Evolutionary conservation across 1,140 invertebrate species (phyloP), one percentile per base, ranked within the genome.

Genomic region (Lordiphosa mommai): DNA sequence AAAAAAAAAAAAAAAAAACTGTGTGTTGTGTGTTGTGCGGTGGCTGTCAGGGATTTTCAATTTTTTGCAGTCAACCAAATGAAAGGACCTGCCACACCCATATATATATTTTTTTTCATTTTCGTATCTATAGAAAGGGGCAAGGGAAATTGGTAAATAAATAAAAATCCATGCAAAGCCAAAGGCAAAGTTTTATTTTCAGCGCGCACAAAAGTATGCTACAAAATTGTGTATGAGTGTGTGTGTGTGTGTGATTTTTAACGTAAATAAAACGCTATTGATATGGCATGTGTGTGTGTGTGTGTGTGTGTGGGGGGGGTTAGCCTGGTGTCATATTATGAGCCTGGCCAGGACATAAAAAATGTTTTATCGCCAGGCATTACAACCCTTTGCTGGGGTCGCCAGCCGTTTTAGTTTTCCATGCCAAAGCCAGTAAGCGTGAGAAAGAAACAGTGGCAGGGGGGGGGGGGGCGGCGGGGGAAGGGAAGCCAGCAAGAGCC

Each of bases 201-300:
- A 16, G 23, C 9, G 58, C 73, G 68, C 73, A 64, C 37, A 49
- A 65, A 80, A 66, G 64, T 79, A 61, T 80, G 58, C 64, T 74
- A 74, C 71, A 65, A 56, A 64, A 64, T 74, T 69, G 70, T 73
- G 73, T 52, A 68, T 49, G 47, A 30, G 29, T 16, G 55, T 48
- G 29, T 1, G 33, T 17, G 33, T 32, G 33, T 47, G 43, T 34
- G 17, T 38, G 59, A 73, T 61, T 58, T 57, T 56, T 53, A 77
- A 77, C 66, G 67, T 63, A 77, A 77, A 77, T 77, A 77, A 67
- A 71, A 60, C 17, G 58, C 70, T 82, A 80, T 71, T 80, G 76
- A 82, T 80, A 80, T 80, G 55, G 69, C 65, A 52, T 59, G 52
- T 43, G 34, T 48, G 58, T 40, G n/a, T 20, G 27, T 14, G 2